These are phyloP conservation scores for Synergus laeviventris DNA, from an alignment of 2,888 invertebrate genomes.

Conservation along the genomic window DNA sequence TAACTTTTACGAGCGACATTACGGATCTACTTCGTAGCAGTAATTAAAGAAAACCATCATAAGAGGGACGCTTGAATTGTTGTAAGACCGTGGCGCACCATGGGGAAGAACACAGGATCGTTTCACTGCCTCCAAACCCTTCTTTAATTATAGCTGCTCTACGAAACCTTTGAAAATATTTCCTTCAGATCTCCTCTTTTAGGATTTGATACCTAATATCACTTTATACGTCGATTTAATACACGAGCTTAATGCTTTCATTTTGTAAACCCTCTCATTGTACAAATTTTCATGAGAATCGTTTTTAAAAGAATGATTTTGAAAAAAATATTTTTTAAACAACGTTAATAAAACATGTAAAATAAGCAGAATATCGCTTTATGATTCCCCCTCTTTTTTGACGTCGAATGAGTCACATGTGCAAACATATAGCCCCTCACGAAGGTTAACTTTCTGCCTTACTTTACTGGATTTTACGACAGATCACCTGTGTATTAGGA, in stretches of 20 bases:
- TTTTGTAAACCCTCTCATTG: neutral
- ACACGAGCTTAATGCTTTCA: neutral
- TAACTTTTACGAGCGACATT: slow-evolving; percentile 61
- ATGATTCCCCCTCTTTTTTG: neutral
- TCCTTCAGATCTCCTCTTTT: slow-evolving; percentile 12
- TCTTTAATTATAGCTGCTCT: slow-evolving; percentile 37
- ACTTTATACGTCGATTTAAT: neutral
- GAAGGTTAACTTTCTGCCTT: neutral
- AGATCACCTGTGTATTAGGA: slow-evolving; percentile 18
- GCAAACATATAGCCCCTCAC: slow-evolving; percentile 3
- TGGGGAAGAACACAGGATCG: neutral
- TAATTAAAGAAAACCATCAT: slow-evolving; percentile 68
- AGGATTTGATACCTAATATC: slow-evolving; percentile 23
- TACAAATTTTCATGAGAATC: too few species aligned
- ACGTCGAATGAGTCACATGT: slow-evolving; percentile 7
- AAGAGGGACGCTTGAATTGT: slow-evolving; percentile 40
- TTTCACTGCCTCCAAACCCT: slow-evolving; percentile 17
- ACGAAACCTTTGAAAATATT: slow-evolving; percentile 29
- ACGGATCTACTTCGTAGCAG: slow-evolving; percentile 57
- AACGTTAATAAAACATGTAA: too few species aligned
- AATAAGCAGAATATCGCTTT: neutral
- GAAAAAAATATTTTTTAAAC: too few species aligned
- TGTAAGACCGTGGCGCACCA: slow-evolving; percentile 18
- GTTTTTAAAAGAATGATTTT: too few species aligned
- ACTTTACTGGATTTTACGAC: slow-evolving; percentile 26